phyloP scores from a whole-genome alignment of 2,797 vertebrate genomes.

The Molossus alvarezi region DNA sequence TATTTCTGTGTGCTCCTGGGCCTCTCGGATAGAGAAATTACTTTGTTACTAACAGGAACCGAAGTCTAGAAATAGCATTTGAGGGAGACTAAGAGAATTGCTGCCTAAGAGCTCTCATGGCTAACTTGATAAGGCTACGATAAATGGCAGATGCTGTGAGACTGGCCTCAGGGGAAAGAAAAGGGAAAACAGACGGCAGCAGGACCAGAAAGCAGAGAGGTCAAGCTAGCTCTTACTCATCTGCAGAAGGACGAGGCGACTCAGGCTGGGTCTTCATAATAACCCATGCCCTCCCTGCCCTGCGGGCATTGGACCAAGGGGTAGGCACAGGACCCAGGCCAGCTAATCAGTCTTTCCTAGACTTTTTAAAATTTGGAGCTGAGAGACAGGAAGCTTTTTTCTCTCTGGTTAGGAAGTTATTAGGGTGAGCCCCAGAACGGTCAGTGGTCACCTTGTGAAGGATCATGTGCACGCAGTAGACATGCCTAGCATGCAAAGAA shows the following conservation, averaged over 20 bases:
- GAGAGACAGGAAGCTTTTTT: neutral
- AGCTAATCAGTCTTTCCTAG: neutral
- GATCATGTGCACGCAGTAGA: neutral
- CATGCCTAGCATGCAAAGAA: too few relatives aligned
- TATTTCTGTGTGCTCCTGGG: neutral
- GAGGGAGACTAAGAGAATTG: neutral
- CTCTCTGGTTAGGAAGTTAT: neutral
- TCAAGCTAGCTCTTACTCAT: neutral
- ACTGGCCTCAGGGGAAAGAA: neutral
- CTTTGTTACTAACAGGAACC: neutral
- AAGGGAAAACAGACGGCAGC: neutral
- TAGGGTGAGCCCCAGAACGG: neutral
- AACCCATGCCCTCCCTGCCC: neutral
- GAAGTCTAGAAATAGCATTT: neutral
- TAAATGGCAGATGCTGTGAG: constrained; percentile 35
- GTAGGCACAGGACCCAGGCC: neutral
- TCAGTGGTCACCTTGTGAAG: neutral
- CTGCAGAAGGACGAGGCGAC: neutral
- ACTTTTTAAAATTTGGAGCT: neutral
- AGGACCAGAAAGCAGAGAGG: neutral
- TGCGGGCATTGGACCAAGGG: neutral
- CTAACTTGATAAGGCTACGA: constrained; percentile 16
- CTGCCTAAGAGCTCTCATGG: neutral
- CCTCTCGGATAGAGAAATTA: neutral
- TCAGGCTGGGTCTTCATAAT: neutral